phyloP scores from a whole-genome alignment of 2,113 vertebrate genomes.

The Climacteris rufus region DNA sequence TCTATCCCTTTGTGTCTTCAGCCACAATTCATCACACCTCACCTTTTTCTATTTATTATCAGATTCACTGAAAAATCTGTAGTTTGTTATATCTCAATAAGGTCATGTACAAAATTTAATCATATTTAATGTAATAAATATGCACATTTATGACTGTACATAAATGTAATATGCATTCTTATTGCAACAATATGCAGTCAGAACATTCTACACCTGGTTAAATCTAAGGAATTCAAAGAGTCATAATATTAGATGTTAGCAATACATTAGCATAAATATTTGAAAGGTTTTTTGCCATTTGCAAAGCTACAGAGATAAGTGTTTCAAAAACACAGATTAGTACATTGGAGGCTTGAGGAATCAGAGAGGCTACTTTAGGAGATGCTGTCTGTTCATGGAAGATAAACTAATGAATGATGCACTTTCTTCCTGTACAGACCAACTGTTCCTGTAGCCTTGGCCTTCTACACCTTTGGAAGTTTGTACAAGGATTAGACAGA shows the following conservation, averaged over 20 bases:
- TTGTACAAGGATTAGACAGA: constrained; percentile 25
- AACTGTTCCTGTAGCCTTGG: neutral
- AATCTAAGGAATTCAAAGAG: neutral
- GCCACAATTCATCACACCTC: neutral
- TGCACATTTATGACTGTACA: neutral
- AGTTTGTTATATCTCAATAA: neutral
- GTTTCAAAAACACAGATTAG: neutral
- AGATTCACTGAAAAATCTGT: neutral
- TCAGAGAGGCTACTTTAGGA: neutral
- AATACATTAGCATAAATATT: neutral
- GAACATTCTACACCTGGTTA: neutral
- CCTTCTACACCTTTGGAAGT: neutral
- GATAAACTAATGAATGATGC: neutral
- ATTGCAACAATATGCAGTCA: neutral
- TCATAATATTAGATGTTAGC: neutral
- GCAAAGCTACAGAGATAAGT: neutral
- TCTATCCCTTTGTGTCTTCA: neutral
- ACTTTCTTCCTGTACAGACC: neutral
- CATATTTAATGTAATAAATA: neutral
- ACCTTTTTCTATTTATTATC: neutral
- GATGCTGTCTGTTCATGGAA: neutral
- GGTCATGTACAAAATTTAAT: neutral
- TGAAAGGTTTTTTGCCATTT: neutral
- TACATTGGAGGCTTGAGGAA: neutral
- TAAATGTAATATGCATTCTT: neutral